A percentile compares a stretch with the other conserved stretches of the same genome.
Conservation (phyloP, 1,140 invertebrate genomes). For the Bombus pascuorum region DNA sequence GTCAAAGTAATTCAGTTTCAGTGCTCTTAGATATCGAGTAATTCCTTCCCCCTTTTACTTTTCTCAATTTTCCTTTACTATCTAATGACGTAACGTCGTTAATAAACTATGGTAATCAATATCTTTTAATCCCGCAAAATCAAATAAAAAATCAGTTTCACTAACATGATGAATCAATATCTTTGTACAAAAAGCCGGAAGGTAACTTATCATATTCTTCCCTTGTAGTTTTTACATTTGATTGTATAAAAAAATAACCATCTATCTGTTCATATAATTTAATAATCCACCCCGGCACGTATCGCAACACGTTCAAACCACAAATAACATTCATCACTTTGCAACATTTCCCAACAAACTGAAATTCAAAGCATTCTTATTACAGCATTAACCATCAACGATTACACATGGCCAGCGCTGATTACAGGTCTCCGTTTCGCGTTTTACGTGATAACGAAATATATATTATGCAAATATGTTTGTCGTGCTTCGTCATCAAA, state of each 20-base stretch:
- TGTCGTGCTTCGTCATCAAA: conserved; percentile 56
- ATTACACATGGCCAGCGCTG: conserved; percentile 17
- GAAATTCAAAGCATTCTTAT: neutral
- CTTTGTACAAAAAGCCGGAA: neutral
- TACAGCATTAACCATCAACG: neutral
- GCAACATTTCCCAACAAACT: neutral
- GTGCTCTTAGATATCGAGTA: neutral
- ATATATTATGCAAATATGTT: conserved; percentile 68
- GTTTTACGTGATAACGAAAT: conserved; percentile 46
- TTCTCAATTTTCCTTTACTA: neutral
- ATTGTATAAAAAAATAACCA: too few relatives aligned
- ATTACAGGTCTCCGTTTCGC: conserved; percentile 42
- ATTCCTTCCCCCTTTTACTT: neutral
- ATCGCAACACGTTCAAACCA: neutral
- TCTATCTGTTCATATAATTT: neutral
- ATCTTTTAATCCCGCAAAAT: neutral
- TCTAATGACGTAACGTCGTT: too few relatives aligned
- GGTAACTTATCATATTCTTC: too few relatives aligned
- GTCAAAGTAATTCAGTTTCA: neutral
- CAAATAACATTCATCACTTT: neutral
- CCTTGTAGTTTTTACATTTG: neutral
- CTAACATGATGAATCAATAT: neutral
- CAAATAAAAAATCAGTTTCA: neutral
- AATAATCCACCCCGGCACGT: neutral
- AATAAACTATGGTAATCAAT: too few relatives aligned